Conservation (phyloP, 2,888 invertebrate species). For the Athetis lepigone region DNA sequence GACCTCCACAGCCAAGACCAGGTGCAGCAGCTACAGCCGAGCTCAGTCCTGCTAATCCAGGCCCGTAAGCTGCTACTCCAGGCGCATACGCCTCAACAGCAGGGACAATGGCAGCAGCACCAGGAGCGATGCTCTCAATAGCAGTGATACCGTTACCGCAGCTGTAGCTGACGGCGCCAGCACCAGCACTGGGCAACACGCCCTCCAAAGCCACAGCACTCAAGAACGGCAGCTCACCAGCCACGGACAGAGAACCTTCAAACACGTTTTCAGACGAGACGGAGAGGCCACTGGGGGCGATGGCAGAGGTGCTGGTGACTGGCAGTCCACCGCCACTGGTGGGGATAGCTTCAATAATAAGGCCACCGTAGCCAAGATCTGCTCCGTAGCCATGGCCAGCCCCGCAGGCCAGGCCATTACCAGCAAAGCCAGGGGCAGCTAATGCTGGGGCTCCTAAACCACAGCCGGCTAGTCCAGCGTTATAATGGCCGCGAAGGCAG, state of each 20-base stretch:
- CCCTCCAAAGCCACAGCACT: slow-evolving; percentile 68
- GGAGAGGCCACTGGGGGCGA: slow-evolving; percentile 64
- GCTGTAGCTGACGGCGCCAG: no score
- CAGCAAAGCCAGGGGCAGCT: background rate
- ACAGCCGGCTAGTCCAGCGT: background rate
- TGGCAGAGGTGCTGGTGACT: slow-evolving; percentile 62
- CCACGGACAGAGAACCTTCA: slow-evolving; percentile 60
- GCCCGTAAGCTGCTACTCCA: no score
- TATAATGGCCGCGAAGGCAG: no score
- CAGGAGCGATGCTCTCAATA: slow-evolving; percentile 10
- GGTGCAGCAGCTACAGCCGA: no score
- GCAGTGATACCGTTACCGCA: slow-evolving; percentile 58
- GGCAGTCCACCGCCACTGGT: slow-evolving; percentile 65
- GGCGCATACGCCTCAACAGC: no score
- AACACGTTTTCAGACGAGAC: slow-evolving; percentile 69
- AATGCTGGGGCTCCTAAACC: background rate
- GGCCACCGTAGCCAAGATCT: no score
- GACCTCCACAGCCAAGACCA: no score
- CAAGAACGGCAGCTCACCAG: slow-evolving; percentile 70
- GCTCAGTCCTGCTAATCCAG: no score
- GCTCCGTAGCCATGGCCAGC: no score
- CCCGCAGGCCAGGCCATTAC: background rate
- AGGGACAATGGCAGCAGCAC: background rate
- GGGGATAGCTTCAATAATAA: slow-evolving; percentile 20
- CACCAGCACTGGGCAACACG: slow-evolving; percentile 64